Conservation (phyloP, 2,888 invertebrate species). For the Melinaea marsaeus region DNA sequence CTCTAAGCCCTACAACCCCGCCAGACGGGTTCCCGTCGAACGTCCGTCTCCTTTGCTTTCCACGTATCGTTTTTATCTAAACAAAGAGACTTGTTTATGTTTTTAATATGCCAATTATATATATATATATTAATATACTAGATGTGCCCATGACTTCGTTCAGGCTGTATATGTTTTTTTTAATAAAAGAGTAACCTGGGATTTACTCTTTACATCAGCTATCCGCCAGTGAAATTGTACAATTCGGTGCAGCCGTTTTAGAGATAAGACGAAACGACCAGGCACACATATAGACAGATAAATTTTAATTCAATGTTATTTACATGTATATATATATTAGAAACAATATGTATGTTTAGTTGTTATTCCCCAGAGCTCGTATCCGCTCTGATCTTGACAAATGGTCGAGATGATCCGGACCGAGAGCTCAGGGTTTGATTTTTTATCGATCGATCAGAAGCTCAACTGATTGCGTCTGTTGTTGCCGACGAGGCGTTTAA, state of each 20-base stretch:
- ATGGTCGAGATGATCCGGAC: slow-evolving; percentile 70
- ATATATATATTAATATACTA: no score
- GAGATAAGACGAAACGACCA: no score
- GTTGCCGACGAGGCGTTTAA: slow-evolving; percentile 65
- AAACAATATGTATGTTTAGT: background rate
- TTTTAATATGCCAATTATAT: no score
- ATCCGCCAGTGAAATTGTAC: no score
- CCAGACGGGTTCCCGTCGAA: slow-evolving; percentile 58
- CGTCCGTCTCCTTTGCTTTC: slow-evolving; percentile 51
- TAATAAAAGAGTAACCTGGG: no score
- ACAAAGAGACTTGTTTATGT: slow-evolving; percentile 40
- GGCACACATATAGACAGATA: background rate
- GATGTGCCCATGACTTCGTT: no score
- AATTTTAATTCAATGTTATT: background rate
- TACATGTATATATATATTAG: background rate
- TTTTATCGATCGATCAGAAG: slow-evolving; percentile 75
- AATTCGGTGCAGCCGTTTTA: no score
- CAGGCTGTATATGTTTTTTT: no score
- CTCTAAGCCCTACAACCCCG: slow-evolving; percentile 51
- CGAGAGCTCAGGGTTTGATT: slow-evolving; percentile 57
- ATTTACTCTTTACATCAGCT: no score
- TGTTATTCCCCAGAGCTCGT: slow-evolving; percentile 19
- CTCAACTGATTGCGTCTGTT: slow-evolving; percentile 75
- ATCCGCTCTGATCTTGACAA: slow-evolving; percentile 68
- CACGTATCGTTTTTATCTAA: slow-evolving; percentile 70